Conservation (phyloP, 2,888 invertebrate genomes). For the Scrobipalpa costella region DNA sequence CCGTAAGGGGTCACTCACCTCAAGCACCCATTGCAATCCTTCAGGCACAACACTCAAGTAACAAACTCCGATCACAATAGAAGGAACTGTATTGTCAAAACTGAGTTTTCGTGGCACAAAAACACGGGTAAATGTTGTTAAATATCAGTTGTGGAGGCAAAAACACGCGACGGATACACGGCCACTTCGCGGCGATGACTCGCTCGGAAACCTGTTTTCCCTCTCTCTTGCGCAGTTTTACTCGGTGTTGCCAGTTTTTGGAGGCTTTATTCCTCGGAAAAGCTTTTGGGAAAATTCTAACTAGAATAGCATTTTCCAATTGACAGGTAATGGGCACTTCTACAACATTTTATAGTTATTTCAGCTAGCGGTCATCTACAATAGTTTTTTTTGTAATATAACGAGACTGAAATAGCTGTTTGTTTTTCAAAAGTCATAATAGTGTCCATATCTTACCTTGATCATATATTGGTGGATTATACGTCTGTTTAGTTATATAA, state of each 20-base stretch:
- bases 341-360: too few species aligned
- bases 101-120: slow-evolving; percentile 51
- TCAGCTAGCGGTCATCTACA: too few species aligned
- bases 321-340: too few species aligned
- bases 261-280: slow-evolving; percentile 34
- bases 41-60: slow-evolving; percentile 29
- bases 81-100: slow-evolving; percentile 47
- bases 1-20: slow-evolving; percentile 36
- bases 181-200: slow-evolving; percentile 54
- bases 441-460: too few species aligned
- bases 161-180: slow-evolving; percentile 53
- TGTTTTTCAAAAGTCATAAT: too few species aligned
- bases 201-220: slow-evolving; percentile 63
- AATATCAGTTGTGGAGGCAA: slow-evolving; percentile 56
- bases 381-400: too few species aligned
- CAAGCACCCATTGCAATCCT: slow-evolving; percentile 6
- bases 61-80: slow-evolving; percentile 28
- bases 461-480: too few species aligned
- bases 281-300: slow-evolving; percentile 6
- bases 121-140: slow-evolving; percentile 62
- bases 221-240: slow-evolving; percentile 63
- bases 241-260: slow-evolving; percentile 52
- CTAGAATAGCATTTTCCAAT: neutral
- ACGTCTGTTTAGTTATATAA: too few species aligned
- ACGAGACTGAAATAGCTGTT: too few species aligned